These are phyloP conservation scores for Cryptoblepharus egeriae DNA, from an alignment of 2,797 vertebrate genomes.

Conservation along the genomic window DNA sequence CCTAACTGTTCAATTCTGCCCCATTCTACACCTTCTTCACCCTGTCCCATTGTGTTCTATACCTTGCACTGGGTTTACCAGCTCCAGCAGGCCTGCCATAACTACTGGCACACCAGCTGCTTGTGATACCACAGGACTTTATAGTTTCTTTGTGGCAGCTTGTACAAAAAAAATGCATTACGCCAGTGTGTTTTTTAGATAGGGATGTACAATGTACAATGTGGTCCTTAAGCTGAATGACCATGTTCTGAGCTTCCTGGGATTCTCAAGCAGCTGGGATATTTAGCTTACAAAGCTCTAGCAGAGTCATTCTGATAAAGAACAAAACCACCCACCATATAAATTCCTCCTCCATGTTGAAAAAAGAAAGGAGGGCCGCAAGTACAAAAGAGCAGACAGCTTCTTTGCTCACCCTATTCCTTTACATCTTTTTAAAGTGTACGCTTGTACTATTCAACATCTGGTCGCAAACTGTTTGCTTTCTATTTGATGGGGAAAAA, in stretches of 20 bases:
- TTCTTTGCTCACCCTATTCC: not conserved
- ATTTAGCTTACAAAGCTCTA: conserved; percentile 3
- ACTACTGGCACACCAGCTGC: too few relatives aligned
- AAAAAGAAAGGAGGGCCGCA: not conserved
- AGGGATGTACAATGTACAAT: too few relatives aligned
- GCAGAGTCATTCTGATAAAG: conserved; percentile 9
- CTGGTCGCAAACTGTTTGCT: conserved; percentile 56
- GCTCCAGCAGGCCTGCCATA: too few relatives aligned
- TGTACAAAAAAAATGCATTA: too few relatives aligned
- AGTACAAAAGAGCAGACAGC: conserved; percentile 16
- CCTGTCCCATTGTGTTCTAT: too few relatives aligned
- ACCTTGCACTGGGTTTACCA: too few relatives aligned
- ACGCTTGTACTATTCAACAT: conserved; percentile 50
- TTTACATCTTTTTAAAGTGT: conserved; percentile 29
- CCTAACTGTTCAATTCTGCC: too few relatives aligned
- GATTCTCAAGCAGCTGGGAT: conserved; percentile 15
- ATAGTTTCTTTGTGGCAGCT: too few relatives aligned
- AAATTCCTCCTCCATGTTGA: conserved; percentile 22
- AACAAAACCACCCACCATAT: conserved; percentile 20
- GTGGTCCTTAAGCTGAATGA: not conserved
- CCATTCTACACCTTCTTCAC: too few relatives aligned
- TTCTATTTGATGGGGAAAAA: conserved; percentile 53
- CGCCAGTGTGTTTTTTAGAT: too few relatives aligned
- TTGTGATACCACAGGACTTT: too few relatives aligned
- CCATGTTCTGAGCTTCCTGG: conserved; percentile 18